Evolutionary conservation across 2,113 vertebrate genomes (phyloP).

Genomic region (Chlamydotis undulata): DNA sequence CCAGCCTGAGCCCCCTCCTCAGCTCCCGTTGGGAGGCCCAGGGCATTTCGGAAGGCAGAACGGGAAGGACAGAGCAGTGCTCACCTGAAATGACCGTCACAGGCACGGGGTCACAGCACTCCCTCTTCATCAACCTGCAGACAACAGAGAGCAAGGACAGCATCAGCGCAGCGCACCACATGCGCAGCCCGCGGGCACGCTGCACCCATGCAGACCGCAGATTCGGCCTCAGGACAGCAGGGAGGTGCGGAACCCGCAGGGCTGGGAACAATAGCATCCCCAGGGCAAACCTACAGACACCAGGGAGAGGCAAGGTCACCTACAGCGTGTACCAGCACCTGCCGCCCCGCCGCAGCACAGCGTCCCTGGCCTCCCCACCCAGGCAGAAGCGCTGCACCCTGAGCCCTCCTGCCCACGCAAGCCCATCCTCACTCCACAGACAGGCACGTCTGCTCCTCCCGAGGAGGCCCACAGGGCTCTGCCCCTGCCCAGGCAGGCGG

Average conservation of each 20-base stretch:
- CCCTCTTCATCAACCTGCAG: constrained; percentile 25
- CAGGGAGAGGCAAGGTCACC: background rate
- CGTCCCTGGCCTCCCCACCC: fast-evolving
- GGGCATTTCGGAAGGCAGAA: background rate
- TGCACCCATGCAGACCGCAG: background rate
- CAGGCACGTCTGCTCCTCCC: fast-evolving
- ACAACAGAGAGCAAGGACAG: background rate
- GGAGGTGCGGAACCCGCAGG: fast-evolving
- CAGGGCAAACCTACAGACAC: background rate
- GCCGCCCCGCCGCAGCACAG: fast-evolving
- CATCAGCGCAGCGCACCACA: background rate
- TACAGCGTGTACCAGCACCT: fast-evolving
- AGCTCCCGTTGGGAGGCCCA: fast-evolving
- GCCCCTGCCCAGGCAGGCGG: background rate
- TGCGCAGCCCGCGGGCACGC: fast-evolving
- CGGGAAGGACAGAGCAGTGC: background rate
- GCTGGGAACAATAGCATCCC: background rate
- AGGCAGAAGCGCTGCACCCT: background rate
- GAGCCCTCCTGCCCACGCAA: fast-evolving
- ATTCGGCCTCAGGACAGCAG: background rate
- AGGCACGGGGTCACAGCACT: background rate
- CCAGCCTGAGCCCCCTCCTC: background rate
- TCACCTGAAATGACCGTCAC: background rate
- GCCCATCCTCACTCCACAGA: background rate
- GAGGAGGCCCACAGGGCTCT: background rate